Conservation (phyloP, 92 coral and sea anemone genomes). For the Actinernus sp. region DNA sequence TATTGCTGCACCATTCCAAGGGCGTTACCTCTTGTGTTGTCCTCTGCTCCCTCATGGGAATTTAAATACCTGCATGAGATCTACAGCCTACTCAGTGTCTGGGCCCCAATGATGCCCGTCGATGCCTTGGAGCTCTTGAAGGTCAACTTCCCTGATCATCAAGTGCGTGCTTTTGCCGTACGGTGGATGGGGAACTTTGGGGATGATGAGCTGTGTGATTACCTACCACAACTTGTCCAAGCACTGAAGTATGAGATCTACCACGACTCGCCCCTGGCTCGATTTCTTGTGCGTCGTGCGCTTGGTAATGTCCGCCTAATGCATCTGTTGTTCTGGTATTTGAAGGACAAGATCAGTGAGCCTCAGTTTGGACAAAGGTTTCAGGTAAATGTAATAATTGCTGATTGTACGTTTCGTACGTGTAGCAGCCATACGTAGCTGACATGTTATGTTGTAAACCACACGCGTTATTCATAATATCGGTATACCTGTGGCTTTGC, state of each 20-base stretch:
- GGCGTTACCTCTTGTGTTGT: constrained; percentile 89
- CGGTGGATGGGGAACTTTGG: constrained; percentile 92
- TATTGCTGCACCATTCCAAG: constrained; percentile 77
- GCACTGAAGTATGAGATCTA: constrained; percentile 96
- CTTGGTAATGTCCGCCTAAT: constrained; percentile 87
- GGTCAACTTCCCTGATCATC: constrained; percentile 92
- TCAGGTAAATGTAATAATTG: constrained; percentile 32
- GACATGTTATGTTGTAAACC: too few species aligned
- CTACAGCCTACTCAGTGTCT: constrained; percentile 77
- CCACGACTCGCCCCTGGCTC: constrained; percentile 94
- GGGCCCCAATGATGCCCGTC: constrained; percentile 95
- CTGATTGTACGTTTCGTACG: too few species aligned
- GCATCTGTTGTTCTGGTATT: constrained; percentile 93
- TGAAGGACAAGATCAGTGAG: constrained; percentile 95
- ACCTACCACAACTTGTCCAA: constrained; percentile 97
- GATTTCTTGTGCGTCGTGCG: constrained; percentile 91
- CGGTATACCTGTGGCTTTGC: too few species aligned
- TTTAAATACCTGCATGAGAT: constrained; percentile 85
- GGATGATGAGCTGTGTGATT: constrained; percentile 97
- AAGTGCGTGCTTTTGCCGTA: constrained; percentile 91
- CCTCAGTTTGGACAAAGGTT: constrained; percentile 99
- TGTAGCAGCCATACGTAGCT: too few species aligned
- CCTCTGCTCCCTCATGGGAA: constrained; percentile 94
- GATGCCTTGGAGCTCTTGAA: constrained; percentile 97
- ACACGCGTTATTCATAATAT: too few species aligned